Evolutionary conservation across 1,140 invertebrate species (phyloP).

Genomic region (Cephus cinctus): DNA sequence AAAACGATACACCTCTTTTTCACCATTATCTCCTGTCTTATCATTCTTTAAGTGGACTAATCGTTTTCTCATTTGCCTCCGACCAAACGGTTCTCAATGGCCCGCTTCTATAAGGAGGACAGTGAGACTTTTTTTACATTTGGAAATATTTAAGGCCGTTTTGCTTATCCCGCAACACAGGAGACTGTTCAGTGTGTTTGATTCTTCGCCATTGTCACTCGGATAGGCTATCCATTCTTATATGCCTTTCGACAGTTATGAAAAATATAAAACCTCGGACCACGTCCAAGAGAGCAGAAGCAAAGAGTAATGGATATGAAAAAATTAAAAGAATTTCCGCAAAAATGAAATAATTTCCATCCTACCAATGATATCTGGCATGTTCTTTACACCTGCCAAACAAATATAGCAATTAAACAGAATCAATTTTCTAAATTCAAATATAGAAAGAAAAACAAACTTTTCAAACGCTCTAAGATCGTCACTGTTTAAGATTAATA

Average conservation of each 20-base stretch:
- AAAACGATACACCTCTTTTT: slow-evolving; percentile 28
- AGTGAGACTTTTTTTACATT: slow-evolving; percentile 36
- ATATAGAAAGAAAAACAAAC: too few species aligned
- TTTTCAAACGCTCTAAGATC: too few species aligned
- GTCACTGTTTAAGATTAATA: not conserved
- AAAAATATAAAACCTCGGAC: slow-evolving; percentile 35
- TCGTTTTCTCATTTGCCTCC: slow-evolving; percentile 2
- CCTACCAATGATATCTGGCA: too few species aligned
- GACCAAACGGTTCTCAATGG: slow-evolving; percentile 2
- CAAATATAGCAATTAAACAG: too few species aligned
- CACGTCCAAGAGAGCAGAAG: not conserved
- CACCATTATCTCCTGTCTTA: slow-evolving; percentile 3
- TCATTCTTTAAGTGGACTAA: slow-evolving; percentile 4
- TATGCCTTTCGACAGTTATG: slow-evolving; percentile 24
- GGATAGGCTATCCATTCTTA: slow-evolving; percentile 25
- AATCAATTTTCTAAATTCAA: too few species aligned
- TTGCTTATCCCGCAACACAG: slow-evolving; percentile 40
- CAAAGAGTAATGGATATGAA: slow-evolving; percentile 5
- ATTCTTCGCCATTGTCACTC: slow-evolving; percentile 28
- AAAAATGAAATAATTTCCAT: not conserved
- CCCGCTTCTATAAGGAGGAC: slow-evolving; percentile 28
- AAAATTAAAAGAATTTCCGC: not conserved
- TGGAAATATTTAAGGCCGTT: slow-evolving; percentile 51
- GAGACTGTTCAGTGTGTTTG: slow-evolving; percentile 42
- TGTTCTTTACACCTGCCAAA: too few species aligned